These are phyloP conservation scores for Etia nguti DNA, from an alignment of 2,113 vertebrate species.

Conservation along the genomic window DNA sequence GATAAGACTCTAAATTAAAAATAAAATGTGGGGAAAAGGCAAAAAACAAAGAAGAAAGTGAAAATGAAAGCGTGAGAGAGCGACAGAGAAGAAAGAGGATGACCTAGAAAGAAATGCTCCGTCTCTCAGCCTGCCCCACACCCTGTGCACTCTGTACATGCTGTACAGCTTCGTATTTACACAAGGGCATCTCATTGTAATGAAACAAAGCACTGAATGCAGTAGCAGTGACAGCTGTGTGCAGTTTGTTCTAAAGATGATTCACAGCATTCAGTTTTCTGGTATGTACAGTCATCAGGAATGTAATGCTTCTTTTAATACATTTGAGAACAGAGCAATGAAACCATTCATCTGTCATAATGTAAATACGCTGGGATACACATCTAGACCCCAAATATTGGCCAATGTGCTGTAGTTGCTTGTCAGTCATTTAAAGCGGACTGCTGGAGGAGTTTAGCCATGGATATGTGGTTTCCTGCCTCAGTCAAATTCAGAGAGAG, in stretches of 20 bases:
- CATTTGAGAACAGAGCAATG: not conserved
- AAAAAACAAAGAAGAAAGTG: not conserved
- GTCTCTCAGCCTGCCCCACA: not conserved
- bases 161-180: not conserved
- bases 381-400: not conserved
- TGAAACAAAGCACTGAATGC: not conserved
- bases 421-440: not conserved
- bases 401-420: not conserved
- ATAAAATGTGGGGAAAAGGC: not conserved
- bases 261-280: not conserved
- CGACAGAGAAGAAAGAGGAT: not conserved
- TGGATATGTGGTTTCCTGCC: slow-evolving; percentile 17
- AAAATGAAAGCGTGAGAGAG: not conserved
- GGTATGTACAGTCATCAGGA: not conserved
- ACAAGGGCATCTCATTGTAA: not conserved
- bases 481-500: not conserved
- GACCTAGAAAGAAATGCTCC: not conserved
- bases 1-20: not conserved
- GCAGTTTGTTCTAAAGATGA: not conserved
- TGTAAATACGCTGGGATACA: not conserved
- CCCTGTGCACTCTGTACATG: not conserved
- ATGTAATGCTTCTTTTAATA: not conserved
- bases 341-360: not conserved
- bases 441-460: not conserved
- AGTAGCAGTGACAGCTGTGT: not conserved